Conservation (phyloP, 2,888 invertebrate genomes). For the Chrysina gloriosa region DNA sequence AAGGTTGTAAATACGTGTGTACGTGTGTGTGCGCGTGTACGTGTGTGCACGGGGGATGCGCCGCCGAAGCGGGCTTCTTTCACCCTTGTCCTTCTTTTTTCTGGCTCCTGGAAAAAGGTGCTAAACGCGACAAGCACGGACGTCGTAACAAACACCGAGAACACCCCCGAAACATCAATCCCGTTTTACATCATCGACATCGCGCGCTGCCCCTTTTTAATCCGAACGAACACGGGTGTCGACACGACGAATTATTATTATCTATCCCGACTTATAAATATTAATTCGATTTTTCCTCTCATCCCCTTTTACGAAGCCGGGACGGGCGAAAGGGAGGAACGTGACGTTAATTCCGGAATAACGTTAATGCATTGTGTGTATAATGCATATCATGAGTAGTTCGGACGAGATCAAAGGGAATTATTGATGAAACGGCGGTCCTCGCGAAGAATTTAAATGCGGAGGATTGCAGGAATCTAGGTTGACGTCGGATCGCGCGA, state of each 20-base stretch:
- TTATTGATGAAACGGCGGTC: conserved; percentile 53
- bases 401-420: conserved; percentile 54
- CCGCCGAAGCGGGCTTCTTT: conserved; percentile 9
- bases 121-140: too few relatives aligned
- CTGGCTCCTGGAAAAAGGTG: conserved; percentile 1
- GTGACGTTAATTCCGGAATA: conserved; percentile 33
- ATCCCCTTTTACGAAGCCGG: neutral
- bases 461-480: conserved; percentile 34
- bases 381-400: conserved; percentile 37
- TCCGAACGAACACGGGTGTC: neutral
- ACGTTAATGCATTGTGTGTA: conserved; percentile 36
- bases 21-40: conserved; percentile 9
- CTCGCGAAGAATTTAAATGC: conserved; percentile 33
- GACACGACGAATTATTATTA: too few relatives aligned
- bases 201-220: neutral
- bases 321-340: conserved; percentile 22
- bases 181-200: neutral
- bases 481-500: conserved; percentile 19
- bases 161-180: too few relatives aligned
- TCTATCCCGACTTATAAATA: conserved; percentile 21
- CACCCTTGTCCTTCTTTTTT: too few relatives aligned
- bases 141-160: too few relatives aligned
- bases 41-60: conserved; percentile 19
- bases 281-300: conserved; percentile 9
- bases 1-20: conserved; percentile 34